Conservation (phyloP, 2,113 vertebrate genomes). For the Sorex araneus region DNA sequence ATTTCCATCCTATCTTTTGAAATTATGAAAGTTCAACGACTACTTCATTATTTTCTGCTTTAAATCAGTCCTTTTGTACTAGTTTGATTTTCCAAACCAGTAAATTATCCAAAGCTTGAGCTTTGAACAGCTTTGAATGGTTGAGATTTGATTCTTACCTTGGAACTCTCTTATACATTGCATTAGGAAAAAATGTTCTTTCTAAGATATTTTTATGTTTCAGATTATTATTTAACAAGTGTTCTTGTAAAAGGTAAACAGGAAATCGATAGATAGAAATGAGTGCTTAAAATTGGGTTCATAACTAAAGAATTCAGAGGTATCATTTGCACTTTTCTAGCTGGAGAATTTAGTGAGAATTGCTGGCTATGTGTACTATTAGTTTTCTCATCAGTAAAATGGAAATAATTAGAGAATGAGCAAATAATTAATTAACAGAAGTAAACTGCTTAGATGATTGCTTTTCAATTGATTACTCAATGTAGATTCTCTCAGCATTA, state of each 20-base stretch:
- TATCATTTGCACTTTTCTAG: not conserved
- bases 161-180: not conserved
- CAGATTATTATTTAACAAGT: not conserved
- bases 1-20: not conserved
- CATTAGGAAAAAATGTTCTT: not conserved
- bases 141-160: not conserved
- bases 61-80: not conserved
- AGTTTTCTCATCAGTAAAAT: not conserved
- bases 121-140: not conserved
- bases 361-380: not conserved
- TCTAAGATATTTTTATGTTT: not conserved
- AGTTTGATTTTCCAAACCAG: constrained; percentile 35
- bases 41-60: not conserved
- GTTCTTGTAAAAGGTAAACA: not conserved
- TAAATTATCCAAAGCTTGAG: not conserved
- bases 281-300: not conserved
- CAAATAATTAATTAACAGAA: not conserved
- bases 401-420: not conserved
- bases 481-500: not conserved
- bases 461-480: not conserved
- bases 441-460: not conserved
- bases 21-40: not conserved
- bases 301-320: not conserved
- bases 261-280: not conserved
- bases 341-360: not conserved